A percentile compares a stretch with the other conserved stretches of the same genome.
These are phyloP conservation scores for Conchocele bisecta DNA, from an alignment of 2,888 invertebrate species.

Conservation along the genomic window DNA sequence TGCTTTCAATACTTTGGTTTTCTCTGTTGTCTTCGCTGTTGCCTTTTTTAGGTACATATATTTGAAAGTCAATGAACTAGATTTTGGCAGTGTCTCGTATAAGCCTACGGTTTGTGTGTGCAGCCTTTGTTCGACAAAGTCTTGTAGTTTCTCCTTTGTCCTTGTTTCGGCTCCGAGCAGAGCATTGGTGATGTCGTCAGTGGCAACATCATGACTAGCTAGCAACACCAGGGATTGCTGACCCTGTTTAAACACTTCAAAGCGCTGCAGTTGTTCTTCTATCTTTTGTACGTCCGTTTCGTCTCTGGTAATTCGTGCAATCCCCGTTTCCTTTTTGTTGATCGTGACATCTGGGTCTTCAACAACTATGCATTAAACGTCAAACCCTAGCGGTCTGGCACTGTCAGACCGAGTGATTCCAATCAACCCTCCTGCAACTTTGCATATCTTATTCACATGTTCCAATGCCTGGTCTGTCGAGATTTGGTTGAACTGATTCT, in stretches of 20 bases:
- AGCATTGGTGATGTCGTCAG: too few species aligned
- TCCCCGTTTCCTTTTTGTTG: background rate
- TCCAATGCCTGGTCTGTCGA: slow-evolving; percentile 25
- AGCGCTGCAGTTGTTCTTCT: background rate
- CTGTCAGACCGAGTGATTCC: slow-evolving; percentile 28
- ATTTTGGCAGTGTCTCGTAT: too few species aligned
- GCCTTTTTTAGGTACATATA: too few species aligned
- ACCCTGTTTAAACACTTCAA: background rate
- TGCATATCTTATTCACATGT: slow-evolving; percentile 21
- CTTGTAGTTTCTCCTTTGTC: too few species aligned
- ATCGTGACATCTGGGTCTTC: background rate
- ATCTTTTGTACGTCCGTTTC: background rate
- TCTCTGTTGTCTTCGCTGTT: too few species aligned
- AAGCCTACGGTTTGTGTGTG: too few species aligned
- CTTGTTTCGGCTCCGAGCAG: too few species aligned
- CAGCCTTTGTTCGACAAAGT: too few species aligned
- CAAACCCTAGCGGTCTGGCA: too few species aligned
- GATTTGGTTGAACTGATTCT: slow-evolving; percentile 21
- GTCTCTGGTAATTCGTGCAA: background rate
- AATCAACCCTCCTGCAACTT: slow-evolving; percentile 23
- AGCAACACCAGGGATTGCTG: background rate
- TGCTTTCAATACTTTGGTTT: too few species aligned
- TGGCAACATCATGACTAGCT: background rate
- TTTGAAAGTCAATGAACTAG: too few species aligned
- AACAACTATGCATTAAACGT: background rate